Percentiles rank a stretch among this genome's conserved stretches.
phyloP scores from a whole-genome alignment of 1,140 invertebrate genomes.

The Theocolax elegans region DNA sequence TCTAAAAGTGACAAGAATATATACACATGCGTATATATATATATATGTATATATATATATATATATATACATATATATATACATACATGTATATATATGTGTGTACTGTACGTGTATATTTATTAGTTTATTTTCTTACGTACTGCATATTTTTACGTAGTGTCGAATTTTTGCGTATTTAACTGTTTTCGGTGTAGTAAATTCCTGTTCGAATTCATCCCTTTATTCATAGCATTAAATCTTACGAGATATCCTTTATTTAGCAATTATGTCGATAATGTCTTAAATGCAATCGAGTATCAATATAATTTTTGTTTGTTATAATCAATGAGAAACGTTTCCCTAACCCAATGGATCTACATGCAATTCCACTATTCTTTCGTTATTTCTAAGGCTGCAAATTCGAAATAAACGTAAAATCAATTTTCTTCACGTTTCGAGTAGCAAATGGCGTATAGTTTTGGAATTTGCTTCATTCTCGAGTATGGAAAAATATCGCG shows the following conservation, averaged over 20 bases:
- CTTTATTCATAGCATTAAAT: conserved; percentile 39
- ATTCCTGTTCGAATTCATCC: conserved; percentile 18
- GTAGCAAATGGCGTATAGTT: too few species aligned
- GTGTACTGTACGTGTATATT: too few species aligned
- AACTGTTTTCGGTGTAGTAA: conserved; percentile 38
- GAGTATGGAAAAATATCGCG: too few species aligned
- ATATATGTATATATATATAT: too few species aligned
- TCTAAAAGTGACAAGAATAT: conserved; percentile 58
- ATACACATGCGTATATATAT: conserved; percentile 46
- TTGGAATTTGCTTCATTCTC: too few species aligned
- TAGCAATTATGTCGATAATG: conserved; percentile 12
- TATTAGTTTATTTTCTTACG: too few species aligned
- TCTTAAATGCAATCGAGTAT: conserved; percentile 23
- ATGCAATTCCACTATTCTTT: not conserved
- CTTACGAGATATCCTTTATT: conserved; percentile 23
- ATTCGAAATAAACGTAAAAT: conserved; percentile 12
- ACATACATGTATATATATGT: too few species aligned
- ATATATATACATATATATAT: too few species aligned
- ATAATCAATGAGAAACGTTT: not conserved
- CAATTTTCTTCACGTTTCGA: not conserved
- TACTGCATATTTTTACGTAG: conserved; percentile 48
- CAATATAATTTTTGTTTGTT: conserved; percentile 14
- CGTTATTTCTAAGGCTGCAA: not conserved
- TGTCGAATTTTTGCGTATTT: conserved; percentile 25
- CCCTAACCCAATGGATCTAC: not conserved